Evolutionary conservation across 30 jellyfish, hydroid and myxozoan species (phyloP), one percentile per base, ranked within the genome.

Genomic region (Hydra vulgaris): DNA sequence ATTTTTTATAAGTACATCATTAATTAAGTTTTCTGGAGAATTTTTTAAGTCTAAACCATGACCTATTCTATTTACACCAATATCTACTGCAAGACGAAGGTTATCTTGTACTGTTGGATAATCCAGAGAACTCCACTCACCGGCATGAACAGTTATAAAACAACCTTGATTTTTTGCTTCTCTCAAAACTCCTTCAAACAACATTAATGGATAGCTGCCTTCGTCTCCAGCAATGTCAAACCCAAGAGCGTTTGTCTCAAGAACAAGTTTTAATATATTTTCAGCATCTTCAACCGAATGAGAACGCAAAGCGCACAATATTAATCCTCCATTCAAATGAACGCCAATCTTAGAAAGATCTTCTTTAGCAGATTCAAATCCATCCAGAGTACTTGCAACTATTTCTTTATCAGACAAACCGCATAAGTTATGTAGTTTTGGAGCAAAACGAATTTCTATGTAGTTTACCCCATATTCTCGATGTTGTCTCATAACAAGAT

Each of bases 381-480:
- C 82, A 17, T 80, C 71, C 15, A 66, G 7, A 66, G 66, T 83
- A n/a, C 54, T 22, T n/a, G 21, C 66, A 8, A 80, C 87, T 5
- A 81, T 81, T 15, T 80, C 87, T 22, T 15, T 23, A 17, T 80
- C 83, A 8, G 83, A 15, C n/a, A 80, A 54, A 15, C 69, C 69
- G 3, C 26, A 21, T 16, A 25, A 12, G 23, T 84, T 80, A 27
- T 80, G 87, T 21, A 80, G 27, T 0, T 21, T 27, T 21, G 87
- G 87, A 25, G 87, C 87, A 26, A 80, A 80, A 15, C 87, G 87
- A 8, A 80, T 80, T 66, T 80, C 87, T 1, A 80, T 80, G 72
- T 80, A 80, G 22, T 80, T 66, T 69, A 80, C 87, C 15, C 72
- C 72, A 70, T 80, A 74, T 21, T 66, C 87, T n/a, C 66, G 54